Base-by-base conservation (phyloP, 2,888 invertebrate genomes). In the Caenorhabditis drosophilae region DNA sequence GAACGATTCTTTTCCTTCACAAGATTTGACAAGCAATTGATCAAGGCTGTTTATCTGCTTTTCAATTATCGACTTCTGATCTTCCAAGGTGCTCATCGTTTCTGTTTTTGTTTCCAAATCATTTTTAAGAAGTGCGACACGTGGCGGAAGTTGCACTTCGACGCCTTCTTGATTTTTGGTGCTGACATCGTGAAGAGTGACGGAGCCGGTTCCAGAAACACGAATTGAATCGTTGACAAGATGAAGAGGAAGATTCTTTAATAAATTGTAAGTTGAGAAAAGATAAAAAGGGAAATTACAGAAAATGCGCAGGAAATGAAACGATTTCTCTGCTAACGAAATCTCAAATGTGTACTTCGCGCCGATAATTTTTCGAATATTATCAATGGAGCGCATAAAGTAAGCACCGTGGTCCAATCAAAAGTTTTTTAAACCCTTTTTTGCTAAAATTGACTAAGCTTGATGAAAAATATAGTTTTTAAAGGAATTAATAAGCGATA, bases 21-120 rank as follows among this genome's bases (percentile, higher is more conserved):
- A n/a, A n/a, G n/a, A n/a, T n/a, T n/a, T n/a, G n/a, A n/a, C n/a
- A 27, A 62, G 47, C 25, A 62, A 45, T 15, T 57, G 56, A 20
- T 62, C 62, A 31, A 62, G 44, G 41, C 48, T 56, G 22, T 52
- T 55, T 42, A 62, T 57, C 40, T 52, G 42, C 49, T 62, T 62
- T 31, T 62, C 42, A 12, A 62, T 52, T n/a, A 52, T 47, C 2
- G 45, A 56, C 49, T 48, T 51, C 34, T 52, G 50, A 35, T 59
- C 59, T 16, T 50, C 51, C 42, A 66, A 46, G 48, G 49, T 27
- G 46, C 57, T 11, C 26, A 40, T 31, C 48, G 16, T 16, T 48
- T 50, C 40, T 57, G 56, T 40, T 62, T 55, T 20, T 44, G 47
- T 31, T 12, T 31, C 31, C 44, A 57, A 53, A 1, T 25, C 50